phyloP scores from a whole-genome alignment of 2,888 invertebrate species.

The Dugesia japonica region DNA sequence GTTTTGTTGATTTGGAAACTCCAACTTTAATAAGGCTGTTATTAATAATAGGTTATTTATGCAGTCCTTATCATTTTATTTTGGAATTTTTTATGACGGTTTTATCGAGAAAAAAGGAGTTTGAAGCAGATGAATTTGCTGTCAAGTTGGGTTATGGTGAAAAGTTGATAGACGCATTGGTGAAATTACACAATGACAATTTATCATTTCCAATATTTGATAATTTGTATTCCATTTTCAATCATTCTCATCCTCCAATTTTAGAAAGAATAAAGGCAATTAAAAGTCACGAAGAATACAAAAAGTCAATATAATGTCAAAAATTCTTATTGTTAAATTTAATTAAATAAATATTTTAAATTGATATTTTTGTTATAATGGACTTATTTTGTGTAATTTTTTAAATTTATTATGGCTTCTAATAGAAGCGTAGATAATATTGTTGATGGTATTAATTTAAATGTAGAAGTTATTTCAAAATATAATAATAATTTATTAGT shows the following conservation, averaged over 20 bases:
- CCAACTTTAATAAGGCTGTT: background rate
- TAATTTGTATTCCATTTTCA: slow-evolving; percentile 41
- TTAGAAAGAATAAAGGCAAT: slow-evolving; percentile 64
- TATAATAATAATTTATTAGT: background rate
- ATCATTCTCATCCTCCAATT: slow-evolving; percentile 89
- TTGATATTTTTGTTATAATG: background rate
- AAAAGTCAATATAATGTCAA: no score
- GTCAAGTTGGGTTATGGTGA: slow-evolving; percentile 60
- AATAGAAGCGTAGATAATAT: slow-evolving; percentile 9
- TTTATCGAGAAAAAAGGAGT: slow-evolving; percentile 65
- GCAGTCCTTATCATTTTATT: slow-evolving; percentile 10
- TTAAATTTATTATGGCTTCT: background rate
- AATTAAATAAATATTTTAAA: no score
- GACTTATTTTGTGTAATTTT: background rate
- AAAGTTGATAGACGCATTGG: slow-evolving; percentile 64
- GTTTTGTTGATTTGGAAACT: slow-evolving; percentile 53
- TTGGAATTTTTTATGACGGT: background rate
- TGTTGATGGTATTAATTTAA: background rate
- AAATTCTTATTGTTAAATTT: no score
- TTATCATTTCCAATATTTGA: background rate
- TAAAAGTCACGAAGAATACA: no score
- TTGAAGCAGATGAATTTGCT: slow-evolving; percentile 81
- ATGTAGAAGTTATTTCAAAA: background rate
- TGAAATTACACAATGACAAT: slow-evolving; percentile 57
- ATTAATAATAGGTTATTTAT: background rate